phyloP scores from a whole-genome alignment of 1,140 invertebrate species.

The Pseudomyrmex sp. region DNA sequence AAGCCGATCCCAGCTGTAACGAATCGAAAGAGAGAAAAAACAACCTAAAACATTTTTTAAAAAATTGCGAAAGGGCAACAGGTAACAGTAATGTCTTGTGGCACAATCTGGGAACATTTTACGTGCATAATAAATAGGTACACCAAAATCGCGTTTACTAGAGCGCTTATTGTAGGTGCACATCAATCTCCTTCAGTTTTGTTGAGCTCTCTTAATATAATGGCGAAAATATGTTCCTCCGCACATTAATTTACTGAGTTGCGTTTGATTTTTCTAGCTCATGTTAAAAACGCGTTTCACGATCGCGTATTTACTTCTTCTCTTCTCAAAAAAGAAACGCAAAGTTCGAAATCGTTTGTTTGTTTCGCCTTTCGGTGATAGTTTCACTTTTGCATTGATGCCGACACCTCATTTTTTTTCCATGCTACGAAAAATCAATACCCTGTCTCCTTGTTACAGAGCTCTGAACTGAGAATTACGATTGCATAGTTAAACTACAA shows the following conservation, averaged over 20 bases:
- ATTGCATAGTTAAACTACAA: slow-evolving; percentile 46
- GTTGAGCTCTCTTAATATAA: slow-evolving; percentile 53
- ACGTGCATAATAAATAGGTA: slow-evolving; percentile 74
- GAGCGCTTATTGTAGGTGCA: slow-evolving; percentile 52
- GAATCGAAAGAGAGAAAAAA: slow-evolving; percentile 35
- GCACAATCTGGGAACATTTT: slow-evolving; percentile 78
- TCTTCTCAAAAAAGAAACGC: slow-evolving; percentile 36
- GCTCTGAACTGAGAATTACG: slow-evolving; percentile 33
- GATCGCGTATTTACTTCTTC: slow-evolving; percentile 47
- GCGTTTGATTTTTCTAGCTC: slow-evolving; percentile 66
- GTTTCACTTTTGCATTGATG: slow-evolving; percentile 26
- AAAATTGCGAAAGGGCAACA: slow-evolving; percentile 69
- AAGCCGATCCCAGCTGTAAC: slow-evolving; percentile 27
- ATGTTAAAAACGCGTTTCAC: slow-evolving; percentile 64
- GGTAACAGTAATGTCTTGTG: slow-evolving; percentile 80
- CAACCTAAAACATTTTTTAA: slow-evolving; percentile 22
- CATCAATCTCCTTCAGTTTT: slow-evolving; percentile 46
- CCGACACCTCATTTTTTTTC: slow-evolving; percentile 10
- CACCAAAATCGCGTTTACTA: slow-evolving; percentile 64
- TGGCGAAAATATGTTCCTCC: slow-evolving; percentile 19
- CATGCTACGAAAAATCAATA: slow-evolving; percentile 54
- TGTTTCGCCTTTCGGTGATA: slow-evolving; percentile 24
- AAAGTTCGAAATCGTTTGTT: slow-evolving; percentile 20
- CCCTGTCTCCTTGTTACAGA: slow-evolving; percentile 72
- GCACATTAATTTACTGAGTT: slow-evolving; percentile 12